phyloP scores from a whole-genome alignment of 2,797 vertebrate genomes.

The Cuculus canorus region DNA sequence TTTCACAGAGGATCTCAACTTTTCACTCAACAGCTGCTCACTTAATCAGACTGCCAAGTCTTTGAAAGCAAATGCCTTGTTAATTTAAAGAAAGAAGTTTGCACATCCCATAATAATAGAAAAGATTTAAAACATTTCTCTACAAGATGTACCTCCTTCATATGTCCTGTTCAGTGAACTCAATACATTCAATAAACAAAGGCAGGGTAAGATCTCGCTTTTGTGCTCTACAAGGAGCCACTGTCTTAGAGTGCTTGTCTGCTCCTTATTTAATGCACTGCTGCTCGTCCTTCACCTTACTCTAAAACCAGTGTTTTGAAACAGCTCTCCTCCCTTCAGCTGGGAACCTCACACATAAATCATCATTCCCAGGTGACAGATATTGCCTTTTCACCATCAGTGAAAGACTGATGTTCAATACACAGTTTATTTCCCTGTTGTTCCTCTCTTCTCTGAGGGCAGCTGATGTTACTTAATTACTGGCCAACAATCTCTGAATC shows the following conservation, averaged over 20 bases:
- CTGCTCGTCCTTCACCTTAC: background rate
- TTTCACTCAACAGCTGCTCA: background rate
- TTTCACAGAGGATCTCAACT: background rate
- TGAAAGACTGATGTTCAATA: accelerated
- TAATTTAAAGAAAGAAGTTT: background rate
- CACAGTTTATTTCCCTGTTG: background rate
- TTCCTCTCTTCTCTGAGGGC: background rate
- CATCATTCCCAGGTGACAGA: background rate
- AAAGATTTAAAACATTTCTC: background rate
- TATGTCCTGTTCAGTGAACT: background rate
- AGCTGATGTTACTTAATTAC: background rate
- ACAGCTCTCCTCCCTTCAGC: background rate
- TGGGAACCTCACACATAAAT: background rate
- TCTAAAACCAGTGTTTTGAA: background rate
- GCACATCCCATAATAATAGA: background rate
- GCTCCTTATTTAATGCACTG: background rate
- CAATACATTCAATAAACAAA: background rate
- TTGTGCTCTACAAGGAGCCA: background rate
- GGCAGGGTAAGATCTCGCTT: background rate
- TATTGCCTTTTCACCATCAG: background rate
- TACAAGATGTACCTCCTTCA: background rate
- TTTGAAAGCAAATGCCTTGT: background rate
- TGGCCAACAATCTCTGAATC: background rate
- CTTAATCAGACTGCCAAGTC: background rate
- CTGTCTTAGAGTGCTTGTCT: background rate